Conservation (phyloP, 2,797 vertebrate species). For the Adelosebastes latens region DNA sequence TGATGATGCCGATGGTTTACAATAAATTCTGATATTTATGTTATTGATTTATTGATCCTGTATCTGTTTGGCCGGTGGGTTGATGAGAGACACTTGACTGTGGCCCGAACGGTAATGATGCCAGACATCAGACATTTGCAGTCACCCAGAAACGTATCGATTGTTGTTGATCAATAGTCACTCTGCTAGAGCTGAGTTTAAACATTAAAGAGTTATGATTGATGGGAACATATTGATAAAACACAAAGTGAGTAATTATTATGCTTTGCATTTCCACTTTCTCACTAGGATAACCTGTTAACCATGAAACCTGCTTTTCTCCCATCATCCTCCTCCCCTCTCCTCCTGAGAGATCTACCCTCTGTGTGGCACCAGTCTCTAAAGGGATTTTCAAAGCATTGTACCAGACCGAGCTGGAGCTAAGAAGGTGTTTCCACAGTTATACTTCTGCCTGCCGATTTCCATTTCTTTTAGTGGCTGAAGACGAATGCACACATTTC, state of each 20-base stretch:
- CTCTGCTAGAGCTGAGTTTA: constrained; percentile 39
- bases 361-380: background rate
- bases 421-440: constrained; percentile 21
- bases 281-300: background rate
- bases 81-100: constrained; percentile 20
- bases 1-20: background rate
- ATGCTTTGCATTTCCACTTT: constrained; percentile 33
- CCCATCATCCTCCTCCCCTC: background rate
- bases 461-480: constrained; percentile 28
- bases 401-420: background rate
- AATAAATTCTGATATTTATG: background rate
- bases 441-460: constrained; percentile 27
- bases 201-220: constrained; percentile 46
- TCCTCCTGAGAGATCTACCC: background rate
- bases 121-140: constrained; percentile 35
- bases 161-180: constrained; percentile 58
- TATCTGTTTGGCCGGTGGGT: background rate
- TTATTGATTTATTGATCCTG: constrained; percentile 3
- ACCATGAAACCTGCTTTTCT: background rate
- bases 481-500: constrained; percentile 33
- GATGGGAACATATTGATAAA: constrained; percentile 44
- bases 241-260: constrained; percentile 46
- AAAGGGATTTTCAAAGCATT: constrained; percentile 41
- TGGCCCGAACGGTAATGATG: background rate
- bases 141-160: constrained; percentile 60